A percentile compares a stretch with the other conserved stretches of the same genome.
phyloP scores from a whole-genome alignment of 2,797 vertebrate genomes.

The Schizothorax lantsangensis region DNA sequence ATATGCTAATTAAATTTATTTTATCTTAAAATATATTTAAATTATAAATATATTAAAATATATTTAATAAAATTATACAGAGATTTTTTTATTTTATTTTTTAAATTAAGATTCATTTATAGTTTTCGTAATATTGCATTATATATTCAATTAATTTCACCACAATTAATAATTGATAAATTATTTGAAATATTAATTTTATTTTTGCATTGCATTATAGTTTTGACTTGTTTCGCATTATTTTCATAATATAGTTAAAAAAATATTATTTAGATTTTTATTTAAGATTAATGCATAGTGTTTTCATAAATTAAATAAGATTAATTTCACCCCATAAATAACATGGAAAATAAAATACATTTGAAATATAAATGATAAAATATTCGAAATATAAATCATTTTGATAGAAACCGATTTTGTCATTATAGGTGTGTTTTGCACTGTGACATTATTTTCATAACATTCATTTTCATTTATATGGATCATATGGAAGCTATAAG shows the following conservation, averaged over 20 bases:
- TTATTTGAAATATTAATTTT: no score
- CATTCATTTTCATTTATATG: not conserved
- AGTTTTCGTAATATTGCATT: no score
- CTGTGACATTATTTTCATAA: not conserved
- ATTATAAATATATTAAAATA: no score
- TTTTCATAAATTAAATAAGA: not conserved
- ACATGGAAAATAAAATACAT: not conserved
- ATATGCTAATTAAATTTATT: no score
- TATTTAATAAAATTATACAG: no score
- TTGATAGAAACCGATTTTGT: not conserved
- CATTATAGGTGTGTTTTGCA: not conserved
- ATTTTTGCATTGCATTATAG: not conserved
- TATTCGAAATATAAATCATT: not conserved
- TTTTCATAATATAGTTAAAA: not conserved
- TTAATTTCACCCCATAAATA: not conserved
- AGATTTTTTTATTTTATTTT: no score
- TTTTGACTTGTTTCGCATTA: not conserved
- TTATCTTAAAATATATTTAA: no score
- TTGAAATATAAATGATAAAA: not conserved
- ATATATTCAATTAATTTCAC: no score
- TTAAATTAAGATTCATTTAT: no score
- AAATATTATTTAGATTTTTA: not conserved
- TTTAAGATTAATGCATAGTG: not conserved
- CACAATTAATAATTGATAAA: no score
- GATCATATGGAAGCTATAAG: not conserved